phyloP scores from a whole-genome alignment of 2,888 invertebrate species.

The Pachymerium ferrugineum region DNA sequence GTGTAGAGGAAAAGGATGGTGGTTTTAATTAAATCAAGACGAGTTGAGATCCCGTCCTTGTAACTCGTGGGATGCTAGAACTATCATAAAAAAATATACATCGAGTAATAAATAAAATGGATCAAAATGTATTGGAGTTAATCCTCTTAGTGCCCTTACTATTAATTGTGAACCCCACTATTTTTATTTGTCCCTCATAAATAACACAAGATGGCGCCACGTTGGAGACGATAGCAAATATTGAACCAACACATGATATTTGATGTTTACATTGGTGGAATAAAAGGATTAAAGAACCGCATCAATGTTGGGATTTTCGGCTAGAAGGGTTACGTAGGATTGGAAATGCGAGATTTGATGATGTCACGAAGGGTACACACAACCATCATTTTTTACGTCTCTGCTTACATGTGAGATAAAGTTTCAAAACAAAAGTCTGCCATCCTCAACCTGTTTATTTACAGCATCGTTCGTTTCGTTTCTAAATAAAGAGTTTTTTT shows the following conservation, averaged over 20 bases:
- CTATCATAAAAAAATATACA: background rate
- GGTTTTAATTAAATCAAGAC: conserved; percentile 14
- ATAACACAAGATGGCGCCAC: conserved; percentile 3
- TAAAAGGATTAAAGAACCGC: conserved; percentile 15
- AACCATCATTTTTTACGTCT: too few relatives aligned
- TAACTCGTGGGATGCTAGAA: background rate
- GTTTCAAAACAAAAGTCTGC: too few relatives aligned
- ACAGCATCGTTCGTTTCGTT: too few relatives aligned
- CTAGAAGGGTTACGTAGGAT: background rate
- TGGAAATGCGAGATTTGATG: conserved; percentile 10
- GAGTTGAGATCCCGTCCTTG: background rate
- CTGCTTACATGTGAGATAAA: too few relatives aligned
- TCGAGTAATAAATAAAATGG: background rate
- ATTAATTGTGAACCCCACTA: background rate
- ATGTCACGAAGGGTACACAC: background rate
- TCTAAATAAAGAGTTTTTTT: too few relatives aligned
- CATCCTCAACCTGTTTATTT: too few relatives aligned
- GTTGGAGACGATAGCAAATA: conserved; percentile 4
- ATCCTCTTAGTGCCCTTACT: conserved; percentile 8
- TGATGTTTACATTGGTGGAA: conserved; percentile 11
- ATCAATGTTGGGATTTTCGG: conserved; percentile 5
- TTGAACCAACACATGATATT: conserved; percentile 19
- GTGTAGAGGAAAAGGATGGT: background rate
- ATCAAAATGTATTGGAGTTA: conserved; percentile 6
- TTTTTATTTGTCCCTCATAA: background rate